Evolutionary conservation across 2,113 vertebrate genomes (phyloP), one percentile per base, ranked within the genome.

Genomic region (Pteropus alecto): DNA sequence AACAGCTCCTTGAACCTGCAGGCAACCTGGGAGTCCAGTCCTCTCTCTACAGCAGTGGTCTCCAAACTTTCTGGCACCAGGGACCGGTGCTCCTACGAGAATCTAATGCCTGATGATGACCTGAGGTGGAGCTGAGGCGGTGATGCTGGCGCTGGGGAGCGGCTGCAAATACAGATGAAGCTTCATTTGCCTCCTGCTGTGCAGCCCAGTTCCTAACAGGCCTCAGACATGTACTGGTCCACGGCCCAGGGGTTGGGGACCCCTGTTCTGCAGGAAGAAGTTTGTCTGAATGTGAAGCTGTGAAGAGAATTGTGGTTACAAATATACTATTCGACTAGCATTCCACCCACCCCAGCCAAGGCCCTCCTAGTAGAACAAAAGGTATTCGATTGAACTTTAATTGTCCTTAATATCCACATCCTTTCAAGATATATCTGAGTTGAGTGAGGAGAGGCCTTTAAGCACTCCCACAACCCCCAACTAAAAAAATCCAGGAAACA

Each of bases 401-500:
- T 60, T 54, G 28, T 58, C 54, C 65, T 73, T 16, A 35, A 41
- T 22, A 35, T 6, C 7, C 21, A 56, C 7, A 70, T 58, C 18
- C 43, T 70, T 85, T 73, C 5, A 43, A 63, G 38, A 33, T 3
- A 54, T 33, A 30, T 18, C 33, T n/a, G 38, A 89, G 26, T 7
- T 13, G 60, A 84, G 30, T 33, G 28, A 51, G 30, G 54, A 65
- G 54, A 86, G 60, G 5, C 14, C 22, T 79, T 11, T 38, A 54
- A 67, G 15, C 19, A 33, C 1, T 12, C 46, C 1, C 4, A 1
- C 1, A 1, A 19, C 2, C 33, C 9, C 1, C 24, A 15, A 77
- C 18, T 35, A 19, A n/a, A 82, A 82, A 58, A 41, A n/a, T 35
- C 60, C 15, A 54, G 10, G 6, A 58, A 60, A 26, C 54, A 67